Conservation (phyloP, 2,797 vertebrate species). For the Cottoperca gobio region DNA sequence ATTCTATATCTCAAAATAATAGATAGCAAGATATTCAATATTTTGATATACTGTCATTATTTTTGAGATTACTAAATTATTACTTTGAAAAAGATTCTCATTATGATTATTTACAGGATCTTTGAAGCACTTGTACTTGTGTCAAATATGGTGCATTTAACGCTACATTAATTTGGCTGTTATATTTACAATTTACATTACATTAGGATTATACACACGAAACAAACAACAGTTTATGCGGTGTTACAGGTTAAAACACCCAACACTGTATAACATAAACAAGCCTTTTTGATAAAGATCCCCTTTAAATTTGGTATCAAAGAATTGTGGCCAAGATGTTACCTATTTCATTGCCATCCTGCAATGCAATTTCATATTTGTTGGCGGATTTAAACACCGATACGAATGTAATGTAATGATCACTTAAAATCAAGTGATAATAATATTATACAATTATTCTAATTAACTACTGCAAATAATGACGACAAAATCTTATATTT, state of each 20-base stretch:
- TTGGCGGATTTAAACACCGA: neutral
- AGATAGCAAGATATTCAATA: no score
- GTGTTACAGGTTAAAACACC: neutral
- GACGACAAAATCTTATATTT: neutral
- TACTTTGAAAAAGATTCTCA: no score
- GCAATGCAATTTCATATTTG: neutral
- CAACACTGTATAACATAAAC: neutral
- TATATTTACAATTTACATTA: neutral
- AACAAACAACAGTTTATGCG: neutral
- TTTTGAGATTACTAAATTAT: no score
- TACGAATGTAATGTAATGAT: neutral
- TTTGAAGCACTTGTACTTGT: no score
- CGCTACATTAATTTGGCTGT: neutral
- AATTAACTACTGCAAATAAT: constrained; percentile 3
- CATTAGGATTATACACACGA: neutral
- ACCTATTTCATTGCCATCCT: neutral
- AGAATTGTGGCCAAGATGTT: neutral
- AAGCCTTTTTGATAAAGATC: neutral
- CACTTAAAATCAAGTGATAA: neutral
- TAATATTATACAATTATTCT: no score
- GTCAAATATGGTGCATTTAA: neutral
- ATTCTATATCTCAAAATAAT: no score
- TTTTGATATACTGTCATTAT: no score
- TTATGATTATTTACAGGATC: no score
- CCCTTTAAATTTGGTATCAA: neutral